phyloP scores from a whole-genome alignment of 2,797 vertebrate species.

The Picus viridis region DNA sequence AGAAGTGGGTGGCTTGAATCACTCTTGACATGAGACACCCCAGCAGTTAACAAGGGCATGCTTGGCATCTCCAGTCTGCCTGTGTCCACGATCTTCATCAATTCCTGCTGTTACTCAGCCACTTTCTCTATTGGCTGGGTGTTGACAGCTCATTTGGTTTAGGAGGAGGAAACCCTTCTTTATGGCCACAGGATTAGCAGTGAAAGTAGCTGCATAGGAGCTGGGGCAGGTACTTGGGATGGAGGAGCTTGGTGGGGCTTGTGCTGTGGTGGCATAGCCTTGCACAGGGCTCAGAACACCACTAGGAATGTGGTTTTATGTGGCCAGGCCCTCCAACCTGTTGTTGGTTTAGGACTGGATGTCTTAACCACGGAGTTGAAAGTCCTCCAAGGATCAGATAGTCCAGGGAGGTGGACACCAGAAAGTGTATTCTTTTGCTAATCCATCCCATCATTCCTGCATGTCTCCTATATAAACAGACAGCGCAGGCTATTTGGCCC shows the following conservation, averaged over 20 bases:
- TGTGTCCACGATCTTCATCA: not conserved
- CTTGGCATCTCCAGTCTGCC: not conserved
- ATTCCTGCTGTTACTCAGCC: not conserved
- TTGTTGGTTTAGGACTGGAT: too few relatives aligned
- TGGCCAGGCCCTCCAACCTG: not conserved
- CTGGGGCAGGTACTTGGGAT: not conserved
- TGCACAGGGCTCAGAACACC: not conserved
- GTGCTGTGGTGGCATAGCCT: not conserved
- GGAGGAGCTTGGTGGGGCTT: rapidly evolving
- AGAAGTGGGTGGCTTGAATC: slow-evolving; percentile 38
- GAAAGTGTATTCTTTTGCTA: too few relatives aligned
- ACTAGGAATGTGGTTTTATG: not conserved
- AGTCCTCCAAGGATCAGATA: too few relatives aligned
- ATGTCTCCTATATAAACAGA: too few relatives aligned
- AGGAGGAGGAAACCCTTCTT: not conserved
- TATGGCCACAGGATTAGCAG: rapidly evolving
- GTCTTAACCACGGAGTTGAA: too few relatives aligned
- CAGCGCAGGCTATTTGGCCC: too few relatives aligned
- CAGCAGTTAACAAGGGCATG: not conserved
- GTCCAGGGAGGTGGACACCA: too few relatives aligned
- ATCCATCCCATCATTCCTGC: too few relatives aligned
- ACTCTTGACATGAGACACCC: not conserved
- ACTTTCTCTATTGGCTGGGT: not conserved
- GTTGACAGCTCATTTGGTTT: rapidly evolving
- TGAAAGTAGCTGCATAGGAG: rapidly evolving